Percentiles rank a stretch among this genome's conserved stretches.
phyloP scores from a whole-genome alignment of 2,797 vertebrate genomes.

The Knipowitschia caucasica region DNA sequence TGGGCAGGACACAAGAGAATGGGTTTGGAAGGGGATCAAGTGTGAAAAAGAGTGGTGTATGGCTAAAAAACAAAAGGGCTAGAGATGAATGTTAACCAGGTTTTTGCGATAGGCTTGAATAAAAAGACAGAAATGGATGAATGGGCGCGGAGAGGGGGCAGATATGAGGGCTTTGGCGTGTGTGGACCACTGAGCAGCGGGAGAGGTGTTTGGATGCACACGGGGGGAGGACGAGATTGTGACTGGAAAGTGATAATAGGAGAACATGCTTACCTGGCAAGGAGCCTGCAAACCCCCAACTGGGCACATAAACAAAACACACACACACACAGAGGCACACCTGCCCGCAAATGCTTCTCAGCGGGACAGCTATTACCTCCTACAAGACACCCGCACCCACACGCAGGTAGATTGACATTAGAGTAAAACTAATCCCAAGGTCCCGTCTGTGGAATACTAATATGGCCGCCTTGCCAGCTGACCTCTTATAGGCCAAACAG shows the following conservation, averaged over 20 bases:
- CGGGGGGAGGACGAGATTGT: slow-evolving; percentile 25
- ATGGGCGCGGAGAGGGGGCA: slow-evolving; percentile 18
- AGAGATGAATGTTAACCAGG: slow-evolving; percentile 48
- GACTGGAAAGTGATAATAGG: slow-evolving; percentile 78
- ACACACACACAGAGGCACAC: slow-evolving; percentile 18
- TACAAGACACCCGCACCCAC: slow-evolving; percentile 20
- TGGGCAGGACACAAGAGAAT: slow-evolving; percentile 46
- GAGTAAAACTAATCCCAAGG: slow-evolving; percentile 65
- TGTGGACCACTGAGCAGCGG: slow-evolving; percentile 25
- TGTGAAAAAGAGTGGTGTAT: slow-evolving; percentile 24
- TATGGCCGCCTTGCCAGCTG: slow-evolving; percentile 71
- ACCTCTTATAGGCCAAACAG: slow-evolving; percentile 77
- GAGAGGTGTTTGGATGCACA: slow-evolving; percentile 53
- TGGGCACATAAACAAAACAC: slow-evolving; percentile 37
- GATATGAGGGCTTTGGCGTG: slow-evolving; percentile 45
- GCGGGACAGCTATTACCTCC: slow-evolving; percentile 44
- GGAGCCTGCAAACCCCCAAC: slow-evolving; percentile 61
- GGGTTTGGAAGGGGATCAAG: slow-evolving; percentile 49
- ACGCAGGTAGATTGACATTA: slow-evolving; percentile 62
- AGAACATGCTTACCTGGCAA: slow-evolving; percentile 74
- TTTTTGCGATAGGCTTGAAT: slow-evolving; percentile 31
- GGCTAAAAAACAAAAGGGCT: slow-evolving; percentile 40
- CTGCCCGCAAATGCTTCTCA: slow-evolving; percentile 35
- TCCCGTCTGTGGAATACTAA: slow-evolving; percentile 71
- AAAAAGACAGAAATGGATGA: slow-evolving; percentile 33